A percentile compares a stretch with the other conserved stretches of the same genome.
These are phyloP conservation scores for Eupithecia abbreviata DNA, from an alignment of 2,888 invertebrate genomes.

Conservation along the genomic window DNA sequence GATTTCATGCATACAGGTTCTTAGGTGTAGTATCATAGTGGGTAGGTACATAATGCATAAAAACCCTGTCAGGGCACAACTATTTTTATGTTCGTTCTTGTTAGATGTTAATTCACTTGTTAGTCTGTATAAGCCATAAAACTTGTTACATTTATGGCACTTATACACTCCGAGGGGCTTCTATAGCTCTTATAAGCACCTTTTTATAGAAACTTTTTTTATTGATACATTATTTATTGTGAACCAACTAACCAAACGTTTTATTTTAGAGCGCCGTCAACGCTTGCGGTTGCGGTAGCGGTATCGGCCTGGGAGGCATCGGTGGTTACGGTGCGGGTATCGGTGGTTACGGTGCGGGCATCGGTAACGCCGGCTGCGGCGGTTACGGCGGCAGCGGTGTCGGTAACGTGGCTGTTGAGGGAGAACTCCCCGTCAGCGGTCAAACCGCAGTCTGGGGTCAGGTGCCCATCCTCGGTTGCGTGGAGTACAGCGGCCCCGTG, in stretches of 20 bases:
- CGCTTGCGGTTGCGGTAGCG: constrained; percentile 1
- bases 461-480: constrained; percentile 29
- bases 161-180: no score
- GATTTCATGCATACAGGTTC: no score
- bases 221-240: background rate
- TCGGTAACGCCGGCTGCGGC: background rate
- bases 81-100: no score
- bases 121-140: no score
- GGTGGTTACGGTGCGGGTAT: background rate
- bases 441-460: constrained; percentile 30
- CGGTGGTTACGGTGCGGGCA: background rate
- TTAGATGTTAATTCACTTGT: no score
- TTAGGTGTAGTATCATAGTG: no score
- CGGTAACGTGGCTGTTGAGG: constrained; percentile 42
- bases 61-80: no score
- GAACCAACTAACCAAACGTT: background rate
- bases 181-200: no score
- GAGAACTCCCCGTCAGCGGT: constrained; percentile 51
- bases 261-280: constrained; percentile 6
- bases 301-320: background rate
- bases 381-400: constrained; percentile 18
- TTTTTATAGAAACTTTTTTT: background rate
- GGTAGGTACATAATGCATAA: no score
- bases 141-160: no score
- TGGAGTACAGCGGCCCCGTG: constrained; percentile 39